Conservation (phyloP, 2,113 vertebrate genomes). For the Chaenocephalus aceratus region DNA sequence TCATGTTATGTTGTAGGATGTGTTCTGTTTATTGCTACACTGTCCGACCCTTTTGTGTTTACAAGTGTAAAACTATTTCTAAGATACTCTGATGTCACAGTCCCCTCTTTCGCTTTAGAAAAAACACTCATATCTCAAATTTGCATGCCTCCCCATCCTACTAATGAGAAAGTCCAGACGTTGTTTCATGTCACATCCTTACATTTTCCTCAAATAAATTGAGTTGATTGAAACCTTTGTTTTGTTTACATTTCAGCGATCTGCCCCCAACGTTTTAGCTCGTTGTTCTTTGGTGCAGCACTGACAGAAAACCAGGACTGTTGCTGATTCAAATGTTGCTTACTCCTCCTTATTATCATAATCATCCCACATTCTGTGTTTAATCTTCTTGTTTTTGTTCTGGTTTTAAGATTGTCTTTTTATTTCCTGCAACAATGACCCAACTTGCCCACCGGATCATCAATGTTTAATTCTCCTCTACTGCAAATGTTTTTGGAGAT, state of each 20-base stretch:
- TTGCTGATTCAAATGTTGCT: slow-evolving; percentile 3
- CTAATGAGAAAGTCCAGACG: background rate
- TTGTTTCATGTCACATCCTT: background rate
- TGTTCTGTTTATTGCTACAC: background rate
- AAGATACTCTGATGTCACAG: background rate
- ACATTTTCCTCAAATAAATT: background rate
- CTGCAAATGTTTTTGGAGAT: slow-evolving; percentile 3
- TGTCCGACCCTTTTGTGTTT: background rate
- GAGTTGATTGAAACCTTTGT: background rate
- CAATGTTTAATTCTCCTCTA: slow-evolving; percentile 23
- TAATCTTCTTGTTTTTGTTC: background rate
- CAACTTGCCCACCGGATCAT: slow-evolving; percentile 24
- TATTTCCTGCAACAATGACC: slow-evolving; percentile 10
- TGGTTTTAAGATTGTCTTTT: slow-evolving; percentile 8
- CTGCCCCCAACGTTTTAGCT: background rate
- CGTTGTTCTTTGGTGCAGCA: background rate
- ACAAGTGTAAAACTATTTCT: background rate
- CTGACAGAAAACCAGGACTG: slow-evolving; percentile 1
- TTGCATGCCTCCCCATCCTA: background rate
- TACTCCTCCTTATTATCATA: background rate
- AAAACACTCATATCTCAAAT: background rate
- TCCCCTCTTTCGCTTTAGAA: background rate
- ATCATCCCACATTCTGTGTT: background rate
- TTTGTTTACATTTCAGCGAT: background rate
- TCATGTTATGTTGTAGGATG: background rate